Conservation (phyloP, 2,888 invertebrate species). For the Marronus borbonicus region DNA sequence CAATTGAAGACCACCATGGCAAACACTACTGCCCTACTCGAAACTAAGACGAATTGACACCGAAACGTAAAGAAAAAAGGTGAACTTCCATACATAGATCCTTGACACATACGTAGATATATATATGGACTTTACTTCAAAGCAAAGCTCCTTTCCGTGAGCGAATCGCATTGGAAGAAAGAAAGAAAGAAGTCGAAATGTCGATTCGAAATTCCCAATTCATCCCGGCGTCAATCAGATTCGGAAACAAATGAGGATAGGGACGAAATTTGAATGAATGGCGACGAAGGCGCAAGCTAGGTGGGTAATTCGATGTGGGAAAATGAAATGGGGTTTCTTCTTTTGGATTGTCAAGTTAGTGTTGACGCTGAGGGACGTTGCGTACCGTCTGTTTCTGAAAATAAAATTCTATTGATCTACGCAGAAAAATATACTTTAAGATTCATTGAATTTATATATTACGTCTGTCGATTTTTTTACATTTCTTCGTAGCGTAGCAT, state of each 20-base stretch:
- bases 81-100: not conserved
- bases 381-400: not conserved
- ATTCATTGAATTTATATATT: not conserved
- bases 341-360: not conserved
- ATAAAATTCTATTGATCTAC: not conserved
- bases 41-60: too few relatives aligned
- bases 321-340: conserved; percentile 27
- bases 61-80: too few relatives aligned
- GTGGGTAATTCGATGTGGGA: not conserved
- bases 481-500: too few relatives aligned
- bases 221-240: conserved; percentile 24
- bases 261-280: conserved; percentile 30
- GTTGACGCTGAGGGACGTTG: not conserved
- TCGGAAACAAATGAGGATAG: conserved; percentile 31
- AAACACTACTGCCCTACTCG: too few relatives aligned
- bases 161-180: not conserved
- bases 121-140: conserved; percentile 7
- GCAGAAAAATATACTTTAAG: not conserved
- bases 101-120: not conserved
- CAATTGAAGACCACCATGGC: too few relatives aligned
- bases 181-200: conserved; percentile 32
- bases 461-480: too few relatives aligned
- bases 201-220: conserved; percentile 36
- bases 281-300: not conserved
- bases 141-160: conserved; percentile 15